phyloP scores from a whole-genome alignment of 2,888 invertebrate species.

The Alloplasta piceator region DNA sequence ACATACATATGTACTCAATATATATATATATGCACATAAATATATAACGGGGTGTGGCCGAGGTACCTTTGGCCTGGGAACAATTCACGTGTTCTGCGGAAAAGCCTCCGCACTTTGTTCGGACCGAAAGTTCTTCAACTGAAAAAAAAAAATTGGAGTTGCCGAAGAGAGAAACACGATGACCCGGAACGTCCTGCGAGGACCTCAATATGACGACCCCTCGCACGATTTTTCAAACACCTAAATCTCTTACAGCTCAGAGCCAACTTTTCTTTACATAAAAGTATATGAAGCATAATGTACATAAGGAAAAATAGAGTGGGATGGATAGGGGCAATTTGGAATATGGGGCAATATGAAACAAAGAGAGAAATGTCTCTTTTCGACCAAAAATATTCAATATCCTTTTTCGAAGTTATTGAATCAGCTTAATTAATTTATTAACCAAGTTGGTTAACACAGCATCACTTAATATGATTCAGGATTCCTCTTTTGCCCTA shows the following conservation, averaged over 20 bases:
- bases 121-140: constrained; percentile 17
- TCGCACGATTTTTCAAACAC: constrained; percentile 29
- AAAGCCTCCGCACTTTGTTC: constrained; percentile 10
- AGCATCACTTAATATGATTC: no score
- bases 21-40: constrained; percentile 1
- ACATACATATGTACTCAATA: constrained; percentile 1
- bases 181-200: constrained; percentile 10
- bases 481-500: no score
- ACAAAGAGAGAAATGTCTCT: no score
- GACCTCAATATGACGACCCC: constrained; percentile 9
- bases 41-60: constrained; percentile 15
- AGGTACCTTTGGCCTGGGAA: constrained; percentile 28
- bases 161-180: constrained; percentile 16
- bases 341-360: no score
- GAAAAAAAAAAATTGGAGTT: neutral
- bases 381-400: no score
- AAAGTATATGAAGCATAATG: neutral
- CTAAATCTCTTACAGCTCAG: constrained; percentile 38
- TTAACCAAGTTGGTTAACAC: no score
- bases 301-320: no score
- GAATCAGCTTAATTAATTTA: no score
- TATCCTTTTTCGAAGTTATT: no score
- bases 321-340: no score
- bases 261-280: constrained; percentile 15
- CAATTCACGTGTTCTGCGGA: constrained; percentile 34